Evolutionary conservation across 2,888 invertebrate genomes (phyloP).

Genomic region (Chloroclysta siterata): DNA sequence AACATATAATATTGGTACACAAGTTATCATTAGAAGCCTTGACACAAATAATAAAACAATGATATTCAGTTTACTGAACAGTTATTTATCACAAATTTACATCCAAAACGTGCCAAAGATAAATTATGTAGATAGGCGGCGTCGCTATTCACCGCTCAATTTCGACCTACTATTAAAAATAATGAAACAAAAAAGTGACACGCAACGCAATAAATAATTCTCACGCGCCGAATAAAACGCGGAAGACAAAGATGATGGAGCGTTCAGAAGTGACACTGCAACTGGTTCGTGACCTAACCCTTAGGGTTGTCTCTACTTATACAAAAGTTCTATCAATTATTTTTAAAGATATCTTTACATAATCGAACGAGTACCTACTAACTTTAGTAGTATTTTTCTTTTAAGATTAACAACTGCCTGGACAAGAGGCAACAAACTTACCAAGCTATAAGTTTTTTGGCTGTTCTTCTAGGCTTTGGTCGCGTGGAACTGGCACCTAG

Average conservation of each 20-base stretch:
- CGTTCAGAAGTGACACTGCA: constrained; percentile 39
- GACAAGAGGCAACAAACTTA: too few species aligned
- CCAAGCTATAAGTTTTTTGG: too few species aligned
- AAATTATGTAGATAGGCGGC: constrained; percentile 35
- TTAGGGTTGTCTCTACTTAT: constrained; percentile 29
- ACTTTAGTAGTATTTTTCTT: too few species aligned
- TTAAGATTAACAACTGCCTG: too few species aligned
- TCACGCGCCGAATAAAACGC: constrained; percentile 43
- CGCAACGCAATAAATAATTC: constrained; percentile 43
- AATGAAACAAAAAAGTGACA: constrained; percentile 37
- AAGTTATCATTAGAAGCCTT: constrained; percentile 12
- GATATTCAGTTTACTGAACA: constrained; percentile 18
- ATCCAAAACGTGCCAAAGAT: constrained; percentile 38
- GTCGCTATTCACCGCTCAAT: constrained; percentile 28
- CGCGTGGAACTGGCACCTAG: too few species aligned
- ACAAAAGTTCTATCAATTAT: neutral
- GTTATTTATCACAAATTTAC: constrained; percentile 29
- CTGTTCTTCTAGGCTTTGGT: too few species aligned
- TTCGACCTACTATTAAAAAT: constrained; percentile 29
- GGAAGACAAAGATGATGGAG: constrained; percentile 42
- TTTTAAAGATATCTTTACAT: too few species aligned
- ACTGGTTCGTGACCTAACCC: constrained; percentile 45
- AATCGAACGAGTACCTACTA: too few species aligned
- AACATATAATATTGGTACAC: neutral
- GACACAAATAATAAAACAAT: constrained; percentile 23